Conservation (phyloP, 2,888 invertebrate genomes). For the Thymelicus lineola region DNA sequence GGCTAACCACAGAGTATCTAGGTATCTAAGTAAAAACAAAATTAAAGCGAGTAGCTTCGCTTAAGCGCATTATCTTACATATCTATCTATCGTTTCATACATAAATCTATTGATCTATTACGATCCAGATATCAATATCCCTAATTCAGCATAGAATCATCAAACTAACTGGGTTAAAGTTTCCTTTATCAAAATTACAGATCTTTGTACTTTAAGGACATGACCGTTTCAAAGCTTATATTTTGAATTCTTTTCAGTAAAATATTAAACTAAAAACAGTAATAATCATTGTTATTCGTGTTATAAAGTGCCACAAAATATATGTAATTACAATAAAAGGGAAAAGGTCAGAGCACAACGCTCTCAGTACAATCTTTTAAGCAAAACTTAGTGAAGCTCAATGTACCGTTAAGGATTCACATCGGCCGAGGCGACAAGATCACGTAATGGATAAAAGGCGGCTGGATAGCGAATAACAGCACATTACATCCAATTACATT, state of each 20-base stretch:
- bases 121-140: no score
- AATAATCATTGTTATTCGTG: background rate
- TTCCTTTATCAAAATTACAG: no score
- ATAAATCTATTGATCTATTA: no score
- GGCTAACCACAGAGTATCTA: no score
- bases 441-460: slow-evolving; percentile 59
- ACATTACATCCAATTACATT: slow-evolving; percentile 68
- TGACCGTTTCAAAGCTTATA: background rate
- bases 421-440: slow-evolving; percentile 43
- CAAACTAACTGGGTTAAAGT: no score
- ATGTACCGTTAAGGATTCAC: slow-evolving; percentile 39
- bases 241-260: background rate
- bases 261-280: background rate
- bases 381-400: slow-evolving; percentile 33
- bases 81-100: no score
- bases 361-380: slow-evolving; percentile 31
- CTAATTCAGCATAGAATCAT: no score
- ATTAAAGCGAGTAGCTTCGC: no score
- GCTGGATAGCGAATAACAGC: slow-evolving; percentile 62
- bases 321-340: slow-evolving; percentile 8
- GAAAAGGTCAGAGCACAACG: slow-evolving; percentile 25
- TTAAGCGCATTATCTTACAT: no score
- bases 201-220: no score
- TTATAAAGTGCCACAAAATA: slow-evolving; percentile 13
- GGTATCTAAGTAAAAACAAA: no score